Base-by-base conservation (phyloP, 2,113 vertebrate genomes). In the Cercocebus atys region DNA sequence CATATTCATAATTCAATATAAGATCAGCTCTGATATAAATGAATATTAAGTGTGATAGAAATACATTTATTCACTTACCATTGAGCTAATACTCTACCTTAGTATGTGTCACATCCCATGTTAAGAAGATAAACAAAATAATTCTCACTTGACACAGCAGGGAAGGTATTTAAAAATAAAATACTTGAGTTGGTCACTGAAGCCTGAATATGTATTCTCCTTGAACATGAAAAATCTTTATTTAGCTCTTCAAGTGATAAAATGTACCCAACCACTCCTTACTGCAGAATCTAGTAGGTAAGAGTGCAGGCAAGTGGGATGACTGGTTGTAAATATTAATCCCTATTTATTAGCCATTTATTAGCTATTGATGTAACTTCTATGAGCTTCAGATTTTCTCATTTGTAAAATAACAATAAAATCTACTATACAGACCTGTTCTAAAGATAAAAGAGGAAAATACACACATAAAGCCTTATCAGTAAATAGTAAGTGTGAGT, bases 181-280 rank as follows among this genome's bases (percentile, higher is more conserved):
- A 66, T 73, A 55, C 45, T 91, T 64, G 38, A 80, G 32, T 57
- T 57, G 23, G 8, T 68, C 72, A 32, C 23, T 66, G 23, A 73
- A 88, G 32, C 8, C 13, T 61, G 30, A 91, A 8, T 40, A 55
- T 40, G 6, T n/a, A 11, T 93, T 94, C 95, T 83, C 59, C 23
- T 14, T 27, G 59, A 78, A 64, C 76, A 78, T 32, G 13, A 93
- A 59, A 93, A 45, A 55, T 45, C 61, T 85, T 80, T 85, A 78
- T 38, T 78, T 78, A 70, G n/a, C 43, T 82, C 32, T 91, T 87
- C 57, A 95, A 47, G n/a, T 61, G 59, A 57, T 61, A 94, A 97
- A 72, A 91, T 79, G 16, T 35, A 78, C 52, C 32, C 30, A 88
- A 70, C 8, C 32, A 88, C 40, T 40, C 23, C 73, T 79, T 23